Evolutionary conservation across 2,888 invertebrate species (phyloP).

Genomic region (Cremastinae sp.): DNA sequence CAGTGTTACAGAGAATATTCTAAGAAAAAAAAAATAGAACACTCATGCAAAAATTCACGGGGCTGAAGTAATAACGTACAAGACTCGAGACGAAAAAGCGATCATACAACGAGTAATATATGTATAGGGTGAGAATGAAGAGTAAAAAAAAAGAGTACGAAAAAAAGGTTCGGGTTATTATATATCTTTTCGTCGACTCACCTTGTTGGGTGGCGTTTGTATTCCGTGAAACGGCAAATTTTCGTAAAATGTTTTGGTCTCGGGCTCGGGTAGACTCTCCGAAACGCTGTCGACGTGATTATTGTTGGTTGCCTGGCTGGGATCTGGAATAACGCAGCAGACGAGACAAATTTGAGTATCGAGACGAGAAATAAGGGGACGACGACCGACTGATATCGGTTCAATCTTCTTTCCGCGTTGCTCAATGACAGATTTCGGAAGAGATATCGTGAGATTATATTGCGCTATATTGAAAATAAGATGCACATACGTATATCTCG

Average conservation of each 20-base stretch:
- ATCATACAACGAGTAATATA: not conserved
- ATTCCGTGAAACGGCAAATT: slow-evolving; percentile 97
- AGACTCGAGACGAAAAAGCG: slow-evolving; percentile 33
- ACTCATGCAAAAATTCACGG: slow-evolving; percentile 48
- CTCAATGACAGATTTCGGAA: not conserved
- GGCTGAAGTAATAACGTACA: slow-evolving; percentile 19
- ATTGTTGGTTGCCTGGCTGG: slow-evolving; percentile 77
- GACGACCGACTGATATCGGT: not conserved
- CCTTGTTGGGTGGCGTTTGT: slow-evolving; percentile 96
- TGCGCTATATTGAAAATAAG: not conserved
- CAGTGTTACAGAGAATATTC: not conserved
- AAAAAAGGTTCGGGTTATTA: slow-evolving; percentile 4
- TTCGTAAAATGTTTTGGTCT: slow-evolving; percentile 92
- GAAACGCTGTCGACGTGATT: slow-evolving; percentile 80
- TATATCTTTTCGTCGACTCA: slow-evolving; percentile 79
- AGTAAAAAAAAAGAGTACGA: not conserved
- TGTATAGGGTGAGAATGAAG: slow-evolving; percentile 13
- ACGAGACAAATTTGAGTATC: slow-evolving; percentile 32
- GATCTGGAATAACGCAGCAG: slow-evolving; percentile 74
- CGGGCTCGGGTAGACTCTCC: slow-evolving; percentile 90
- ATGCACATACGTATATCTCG: not conserved
- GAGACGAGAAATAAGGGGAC: not conserved
- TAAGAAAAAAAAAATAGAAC: slow-evolving; percentile 6
- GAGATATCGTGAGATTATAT: not conserved
- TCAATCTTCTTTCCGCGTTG: not conserved